Percentiles rank a stretch among this genome's conserved stretches.
These are phyloP conservation scores for Pseudomyrmex sp. DNA, from an alignment of 1,140 invertebrate species.

Conservation along the genomic window DNA sequence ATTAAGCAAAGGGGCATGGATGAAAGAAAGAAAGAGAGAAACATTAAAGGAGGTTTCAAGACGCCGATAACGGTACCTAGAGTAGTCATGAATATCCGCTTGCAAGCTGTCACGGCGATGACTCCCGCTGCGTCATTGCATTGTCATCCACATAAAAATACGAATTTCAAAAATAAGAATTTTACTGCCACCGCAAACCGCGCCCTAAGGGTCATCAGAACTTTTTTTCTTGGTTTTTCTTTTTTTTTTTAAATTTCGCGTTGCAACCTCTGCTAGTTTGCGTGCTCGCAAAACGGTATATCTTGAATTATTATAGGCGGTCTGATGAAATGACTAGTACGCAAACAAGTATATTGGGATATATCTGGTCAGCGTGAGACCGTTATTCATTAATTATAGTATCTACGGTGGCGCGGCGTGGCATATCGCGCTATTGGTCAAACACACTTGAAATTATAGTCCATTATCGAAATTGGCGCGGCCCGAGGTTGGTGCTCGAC, in stretches of 20 bases:
- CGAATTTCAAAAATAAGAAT: conserved; percentile 47
- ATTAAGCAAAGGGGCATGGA: not conserved
- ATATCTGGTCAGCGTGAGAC: not conserved
- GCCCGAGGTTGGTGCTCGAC: not conserved
- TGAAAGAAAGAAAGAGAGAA: not conserved
- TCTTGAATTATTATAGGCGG: not conserved
- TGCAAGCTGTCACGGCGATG: conserved; percentile 80
- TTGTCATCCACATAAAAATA: conserved; percentile 74
- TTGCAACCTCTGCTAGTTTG: not conserved
- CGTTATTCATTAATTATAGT: conserved; percentile 69
- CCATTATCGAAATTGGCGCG: conserved; percentile 65
- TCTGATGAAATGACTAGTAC: not conserved
- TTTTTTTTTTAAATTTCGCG: not conserved
- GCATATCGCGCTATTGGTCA: conserved; percentile 15
- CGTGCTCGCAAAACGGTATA: conserved; percentile 23
- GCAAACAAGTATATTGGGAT: not conserved
- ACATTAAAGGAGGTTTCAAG: conserved; percentile 52
- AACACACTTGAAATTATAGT: conserved; percentile 54
- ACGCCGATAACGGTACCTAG: conserved; percentile 79
- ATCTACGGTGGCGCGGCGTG: conserved; percentile 32
- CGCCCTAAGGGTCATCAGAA: no score
- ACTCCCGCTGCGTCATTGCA: conserved; percentile 75
- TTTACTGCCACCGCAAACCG: conserved; percentile 14
- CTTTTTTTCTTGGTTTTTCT: not conserved
- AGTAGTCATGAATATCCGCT: conserved; percentile 83